Base-by-base conservation (phyloP, 92 coral and sea anemone genomes). In the Palythoa grandis region DNA sequence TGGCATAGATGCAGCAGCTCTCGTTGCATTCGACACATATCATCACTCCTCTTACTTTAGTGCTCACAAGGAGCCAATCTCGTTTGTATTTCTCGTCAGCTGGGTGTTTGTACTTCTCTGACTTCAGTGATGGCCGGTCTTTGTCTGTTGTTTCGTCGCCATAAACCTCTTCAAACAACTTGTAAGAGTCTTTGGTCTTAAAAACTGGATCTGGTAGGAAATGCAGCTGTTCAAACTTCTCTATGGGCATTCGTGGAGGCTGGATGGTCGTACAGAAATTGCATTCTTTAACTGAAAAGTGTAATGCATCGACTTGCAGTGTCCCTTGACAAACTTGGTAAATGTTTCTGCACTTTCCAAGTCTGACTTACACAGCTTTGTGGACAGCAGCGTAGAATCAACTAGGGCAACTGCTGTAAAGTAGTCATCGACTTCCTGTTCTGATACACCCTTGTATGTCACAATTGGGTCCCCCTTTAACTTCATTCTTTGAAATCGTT, bases 401-500 rank as follows among this genome's bases (percentile, higher is more conserved):
- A 68, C 6, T 1, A 68, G 72, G 15, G 72, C 40, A 68, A 23
- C 72, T 68, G 72, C 7, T 68, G 37, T 13, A 23, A 68, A 68
- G 72, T 22, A 68, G 39, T 68, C 72, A 25, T 68, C 39, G 16
- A 71, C 39, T 71, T 35, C 76, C 70, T 63, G 70, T 22, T 72
- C 77, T 72, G 77, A 19, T 19, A 72, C 24, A 39, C 77, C 77
- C 23, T 72, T 72, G 77, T 72, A 72, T 72, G 56, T 17, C 54
- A 72, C 25, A 63, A 63, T 63, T 63, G 29, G 70, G 7, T 63
- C 25, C 25, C 29, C 56, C 56, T 72, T 72, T 43, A 19, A 72
- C 29, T 72, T 72, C 77, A 70, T 70, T 16, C 74, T 35, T 70
- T 70, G 43, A 72, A 72, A 72, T 12, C 53, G 52, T 39, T 72